A percentile compares a stretch with the other conserved stretches of the same genome.
phyloP scores from a whole-genome alignment of 2,888 invertebrate genomes.

The Perizoma flavofasciatum region DNA sequence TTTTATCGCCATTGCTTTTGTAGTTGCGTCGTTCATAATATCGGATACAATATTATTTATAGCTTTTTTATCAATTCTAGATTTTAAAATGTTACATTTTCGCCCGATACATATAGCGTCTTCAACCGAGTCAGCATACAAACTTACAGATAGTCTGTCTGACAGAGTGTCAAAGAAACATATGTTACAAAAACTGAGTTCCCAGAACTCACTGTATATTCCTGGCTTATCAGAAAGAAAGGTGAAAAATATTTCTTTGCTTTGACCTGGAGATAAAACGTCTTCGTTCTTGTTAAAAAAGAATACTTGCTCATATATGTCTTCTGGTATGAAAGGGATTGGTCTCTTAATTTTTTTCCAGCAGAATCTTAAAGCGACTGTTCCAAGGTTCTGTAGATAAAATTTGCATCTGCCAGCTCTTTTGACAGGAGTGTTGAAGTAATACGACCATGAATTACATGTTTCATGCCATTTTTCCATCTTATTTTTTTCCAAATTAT shows the following conservation, averaged over 20 bases:
- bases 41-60: conserved; percentile 47
- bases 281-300: conserved; percentile 84
- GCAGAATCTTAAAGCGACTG: conserved; percentile 71
- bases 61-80: conserved; percentile 52
- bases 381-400: conserved; percentile 78
- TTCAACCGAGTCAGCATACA: conserved; percentile 66
- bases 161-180: conserved; percentile 58
- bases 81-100: conserved; percentile 53
- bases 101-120: conserved; percentile 46
- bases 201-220: conserved; percentile 76
- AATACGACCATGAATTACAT: conserved; percentile 70
- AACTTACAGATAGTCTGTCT: conserved; percentile 59
- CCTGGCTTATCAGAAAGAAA: conserved; percentile 70
- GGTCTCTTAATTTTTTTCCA: conserved; percentile 72
- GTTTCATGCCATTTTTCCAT: conserved; percentile 53
- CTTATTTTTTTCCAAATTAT: conserved; percentile 48
- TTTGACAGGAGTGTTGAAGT: conserved; percentile 65
- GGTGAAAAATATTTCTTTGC: conserved; percentile 68
- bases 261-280: conserved; percentile 78
- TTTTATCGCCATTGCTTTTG: conserved; percentile 48
- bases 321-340: conserved; percentile 61
- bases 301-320: conserved; percentile 68
- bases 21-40: conserved; percentile 52
- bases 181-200: conserved; percentile 70
- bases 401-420: conserved; percentile 65